phyloP scores from a whole-genome alignment of 2,888 invertebrate genomes.

The Nomada hirtipes region DNA sequence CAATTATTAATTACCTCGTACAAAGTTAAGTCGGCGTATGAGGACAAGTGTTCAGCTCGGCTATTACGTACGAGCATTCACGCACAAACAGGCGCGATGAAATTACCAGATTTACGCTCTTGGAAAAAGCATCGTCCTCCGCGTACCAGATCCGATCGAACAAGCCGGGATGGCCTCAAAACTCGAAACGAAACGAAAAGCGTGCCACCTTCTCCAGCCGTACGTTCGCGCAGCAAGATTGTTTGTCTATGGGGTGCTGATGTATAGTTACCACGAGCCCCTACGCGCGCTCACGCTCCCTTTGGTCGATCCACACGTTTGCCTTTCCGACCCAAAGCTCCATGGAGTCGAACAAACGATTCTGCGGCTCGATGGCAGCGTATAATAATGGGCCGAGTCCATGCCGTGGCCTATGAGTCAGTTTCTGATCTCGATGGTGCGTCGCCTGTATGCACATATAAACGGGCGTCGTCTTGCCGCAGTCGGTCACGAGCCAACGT shows the following conservation, averaged over 20 bases:
- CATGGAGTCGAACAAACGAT: conserved; percentile 35
- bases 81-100: conserved; percentile 59
- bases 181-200: conserved; percentile 50
- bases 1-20: too few relatives aligned
- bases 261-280: too few relatives aligned
- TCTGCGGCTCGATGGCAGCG: conserved; percentile 2
- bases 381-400: conserved; percentile 42
- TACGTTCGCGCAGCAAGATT: conserved; percentile 38
- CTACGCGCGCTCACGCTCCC: too few relatives aligned
- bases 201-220: conserved; percentile 18
- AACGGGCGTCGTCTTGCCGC: conserved; percentile 38
- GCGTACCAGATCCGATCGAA: conserved; percentile 77
- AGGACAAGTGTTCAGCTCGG: too few relatives aligned
- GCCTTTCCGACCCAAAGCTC: neutral
- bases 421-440: conserved; percentile 46
- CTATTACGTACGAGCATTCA: too few relatives aligned
- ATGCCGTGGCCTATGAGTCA: conserved; percentile 54
- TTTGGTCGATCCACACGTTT: too few relatives aligned
- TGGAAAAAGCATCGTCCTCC: conserved; percentile 35
- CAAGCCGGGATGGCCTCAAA: conserved; percentile 46
- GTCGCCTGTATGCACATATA: conserved; percentile 1
- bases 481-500: neutral
- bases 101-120: conserved; percentile 68
- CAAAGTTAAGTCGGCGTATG: too few relatives aligned
- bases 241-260: conserved; percentile 57